Evolutionary conservation across 2,113 vertebrate species (phyloP).

Genomic region (Acrocephalus arundinaceus): DNA sequence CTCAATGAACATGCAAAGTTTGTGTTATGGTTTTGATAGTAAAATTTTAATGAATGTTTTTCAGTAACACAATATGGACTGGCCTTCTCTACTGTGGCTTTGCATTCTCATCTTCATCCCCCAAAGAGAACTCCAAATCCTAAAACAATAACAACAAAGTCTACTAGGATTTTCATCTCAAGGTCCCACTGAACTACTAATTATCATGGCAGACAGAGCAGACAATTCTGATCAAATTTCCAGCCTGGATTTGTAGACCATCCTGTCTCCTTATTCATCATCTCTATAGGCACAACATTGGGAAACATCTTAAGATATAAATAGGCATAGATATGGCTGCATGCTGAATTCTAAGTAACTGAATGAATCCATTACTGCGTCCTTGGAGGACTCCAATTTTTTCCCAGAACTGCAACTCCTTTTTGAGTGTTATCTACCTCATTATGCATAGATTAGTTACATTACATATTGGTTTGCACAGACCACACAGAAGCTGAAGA

Average conservation of each 20-base stretch:
- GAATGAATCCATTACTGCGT: conserved; percentile 25
- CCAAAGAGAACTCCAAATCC: background rate
- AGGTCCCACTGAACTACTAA: background rate
- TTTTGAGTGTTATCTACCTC: conserved; percentile 40
- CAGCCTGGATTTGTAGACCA: conserved; percentile 2
- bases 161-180: conserved; percentile 4
- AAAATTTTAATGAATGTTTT: background rate
- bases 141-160: background rate
- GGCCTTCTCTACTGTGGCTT: background rate
- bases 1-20: background rate
- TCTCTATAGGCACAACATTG: background rate
- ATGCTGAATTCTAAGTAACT: conserved; percentile 33
- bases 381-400: conserved; percentile 19
- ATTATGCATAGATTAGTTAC: conserved; percentile 36
- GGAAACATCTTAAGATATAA: conserved; percentile 38
- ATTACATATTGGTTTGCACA: background rate
- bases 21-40: background rate
- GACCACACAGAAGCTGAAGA: conserved; percentile 23
- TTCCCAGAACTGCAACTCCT: background rate
- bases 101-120: background rate
- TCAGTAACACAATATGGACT: background rate
- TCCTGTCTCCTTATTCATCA: conserved; percentile 28
- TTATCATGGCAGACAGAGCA: background rate
- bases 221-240: conserved; percentile 28
- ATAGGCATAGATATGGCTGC: background rate